Base-by-base conservation (phyloP, 2,113 vertebrate species). In the Sorex fumeus region DNA sequence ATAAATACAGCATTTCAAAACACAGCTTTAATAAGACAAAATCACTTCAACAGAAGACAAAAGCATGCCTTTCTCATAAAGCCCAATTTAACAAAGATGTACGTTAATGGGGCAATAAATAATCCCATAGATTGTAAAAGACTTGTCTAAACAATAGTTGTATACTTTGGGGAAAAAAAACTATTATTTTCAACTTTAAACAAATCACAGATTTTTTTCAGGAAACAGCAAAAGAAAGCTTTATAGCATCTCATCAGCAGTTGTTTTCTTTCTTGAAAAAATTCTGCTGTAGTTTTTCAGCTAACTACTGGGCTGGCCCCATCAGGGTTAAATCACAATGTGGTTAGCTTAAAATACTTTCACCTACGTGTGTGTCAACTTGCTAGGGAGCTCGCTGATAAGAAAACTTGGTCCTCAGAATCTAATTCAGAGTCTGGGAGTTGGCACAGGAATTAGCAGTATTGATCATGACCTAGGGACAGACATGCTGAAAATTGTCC, bases 41-140 rank as follows among this genome's bases (percentile, higher is more conserved):
- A 47, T 84, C 47, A 30, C 88, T 95, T 94, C 69, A 92, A 76
- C 3, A 94, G 12, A 74, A 87, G 40, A 69, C 23, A 86, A 88
- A 82, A 87, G 84, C 50, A 86, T 13, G 83, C 0, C 53, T 21
- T 77, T 77, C 21, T 90, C 82, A 88, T 88, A 91, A 86, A 93
- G 28, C 6, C 60, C 45, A 12, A 2, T 36, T 89, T 83, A 85
- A 45, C 60, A 88, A 90, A 43, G 25, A 93, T 43, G 8, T 15
- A 25, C 13, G 79, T 53, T 79, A 93, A 87, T 4, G 3, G 2
- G 30, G 3, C 16, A 34, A 74, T 72, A 93, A 34, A 74, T 72
- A 93, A 90, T 36, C 77, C 3, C n/a, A 88, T 28, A 87, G 6
- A 2, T 12, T 82, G 2, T 16, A 12, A 76, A 89, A 77, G 21